Evolutionary conservation across 2,888 invertebrate genomes (phyloP).

Genomic region (Abrostola triplasia): DNA sequence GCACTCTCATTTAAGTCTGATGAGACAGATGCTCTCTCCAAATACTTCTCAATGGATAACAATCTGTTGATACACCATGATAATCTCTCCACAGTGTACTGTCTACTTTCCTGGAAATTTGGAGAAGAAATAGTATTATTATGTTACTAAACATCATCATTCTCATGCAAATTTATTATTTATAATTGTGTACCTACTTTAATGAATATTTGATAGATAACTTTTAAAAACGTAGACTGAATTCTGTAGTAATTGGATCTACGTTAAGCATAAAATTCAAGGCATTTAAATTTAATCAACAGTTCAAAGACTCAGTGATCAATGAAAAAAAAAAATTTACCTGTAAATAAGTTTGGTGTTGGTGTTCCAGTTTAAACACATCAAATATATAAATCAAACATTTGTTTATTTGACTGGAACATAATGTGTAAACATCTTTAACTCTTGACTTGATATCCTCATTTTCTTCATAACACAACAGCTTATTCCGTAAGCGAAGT

Average conservation of each 20-base stretch:
- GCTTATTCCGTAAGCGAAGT: slow-evolving; percentile 64
- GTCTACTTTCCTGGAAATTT: slow-evolving; percentile 75
- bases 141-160: not conserved
- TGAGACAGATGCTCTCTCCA: slow-evolving; percentile 51
- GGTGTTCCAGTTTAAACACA: slow-evolving; percentile 76
- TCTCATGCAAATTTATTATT: not conserved
- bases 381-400: slow-evolving; percentile 75
- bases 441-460: slow-evolving; percentile 60
- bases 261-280: too few species aligned
- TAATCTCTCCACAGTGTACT: slow-evolving; percentile 76
- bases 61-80: slow-evolving; percentile 79
- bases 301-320: too few species aligned
- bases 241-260: too few species aligned
- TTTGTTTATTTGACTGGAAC: slow-evolving; percentile 81
- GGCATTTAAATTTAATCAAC: too few species aligned
- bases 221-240: too few species aligned
- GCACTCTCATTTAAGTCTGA: slow-evolving; percentile 46
- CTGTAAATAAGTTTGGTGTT: slow-evolving; percentile 64
- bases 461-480: slow-evolving; percentile 53
- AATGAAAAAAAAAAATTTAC: slow-evolving; percentile 51
- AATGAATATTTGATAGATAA: too few species aligned
- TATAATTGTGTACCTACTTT: not conserved
- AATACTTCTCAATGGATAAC: slow-evolving; percentile 63
- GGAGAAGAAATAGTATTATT: not conserved
- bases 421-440: slow-evolving; percentile 73